Base-by-base conservation (phyloP, 1,140 invertebrate species). In the Cephus cinctus region DNA sequence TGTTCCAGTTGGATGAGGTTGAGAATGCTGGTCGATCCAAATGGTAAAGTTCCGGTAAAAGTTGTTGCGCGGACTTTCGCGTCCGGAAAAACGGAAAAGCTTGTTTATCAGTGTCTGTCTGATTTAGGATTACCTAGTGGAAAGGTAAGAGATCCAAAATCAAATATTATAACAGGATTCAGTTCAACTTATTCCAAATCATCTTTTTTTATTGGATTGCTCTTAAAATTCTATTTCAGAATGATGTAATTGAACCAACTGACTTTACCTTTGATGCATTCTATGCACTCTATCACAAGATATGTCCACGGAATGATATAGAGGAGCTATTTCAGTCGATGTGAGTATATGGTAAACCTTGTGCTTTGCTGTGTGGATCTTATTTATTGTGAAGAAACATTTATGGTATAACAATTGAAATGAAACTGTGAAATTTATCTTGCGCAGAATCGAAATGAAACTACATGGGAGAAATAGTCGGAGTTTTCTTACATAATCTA, bases 221-320 rank as follows among this genome's bases (percentile, higher is more conserved):
- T 23, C 2, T 54, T 12, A 1, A n/a, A 38, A 11, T 49, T 55
- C 54, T 57, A 50, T 53, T 56, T 16, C 61, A 86, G 85, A 92
- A 90, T 65, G 97, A 98, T 71, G 90, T 90, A 22, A 97, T 99
- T 75, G 96, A 98, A 63, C 89, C 88, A 36, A 85, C 86, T 42
- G 88, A 92, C 47, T 99, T 99, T 70, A 98, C 96, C 1, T 99
- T 98, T 74, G 96, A 99, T 52, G 98, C 98, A 69, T 99, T 99
- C 76, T 98, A 98, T 78, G 88, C 90, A 30, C 79, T 99, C 1
- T 99, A 99, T 75, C 96, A 98, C 73, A 98, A 97, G 79, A 98
- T 99, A 59, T 99, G 98, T 74, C 98, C 98, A 5, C 83, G 98
- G 55, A 98, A 97, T 65, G 98, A 99, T 72, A 98, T 99, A 58